Evolutionary conservation across 1,140 invertebrate genomes (phyloP), one percentile per base, ranked within the genome.

Genomic region (Ceratina calcarata): DNA sequence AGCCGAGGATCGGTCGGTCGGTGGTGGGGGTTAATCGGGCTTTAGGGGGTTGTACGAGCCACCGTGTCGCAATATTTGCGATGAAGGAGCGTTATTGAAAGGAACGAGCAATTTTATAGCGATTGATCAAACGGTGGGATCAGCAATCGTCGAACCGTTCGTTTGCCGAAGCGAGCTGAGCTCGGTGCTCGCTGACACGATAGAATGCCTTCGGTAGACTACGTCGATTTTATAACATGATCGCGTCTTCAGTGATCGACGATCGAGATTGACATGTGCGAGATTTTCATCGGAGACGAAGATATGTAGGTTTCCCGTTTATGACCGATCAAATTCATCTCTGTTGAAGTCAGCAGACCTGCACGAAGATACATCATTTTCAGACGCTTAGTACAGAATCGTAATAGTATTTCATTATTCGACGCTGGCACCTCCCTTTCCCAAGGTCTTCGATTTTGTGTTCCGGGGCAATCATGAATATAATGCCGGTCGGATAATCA

Each of bases 41-140:
- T 60, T 68, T 76, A 76, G 64, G 22, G 6, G 18, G 7, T n/a
- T 18, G 61, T 2, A 16, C 22, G 51, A 60, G 61, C 51, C 77
- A 62, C 72, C n/a, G 16, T 69, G 65, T 37, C 74, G 67, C 66
- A n/a, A 70, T 78, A 70, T 64, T 81, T 45, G 64, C 53, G 53
- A 67, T 53, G 67, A 66, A 45, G 58, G 32, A 68, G 57, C 67
- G 67, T 72, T 72, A 78, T 81, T 72, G 75, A 72, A 72, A 53
- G 27, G 58, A 45, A 53, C 61, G 65, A 16, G 24, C 61, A 15
- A 79, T 67, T 79, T 79, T 79, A 73, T 73, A 61, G 72, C 45
- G 57, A 55, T 60, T 69, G 57, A 61, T 76, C 61, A 27, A 20
- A 20, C 22, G 37, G 12, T 53, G 0, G 32, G 65, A 60, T 68